A percentile compares a stretch with the other conserved stretches of the same genome.
Conservation (phyloP, 2,888 invertebrate species). For the Danaus chrysippus region DNA sequence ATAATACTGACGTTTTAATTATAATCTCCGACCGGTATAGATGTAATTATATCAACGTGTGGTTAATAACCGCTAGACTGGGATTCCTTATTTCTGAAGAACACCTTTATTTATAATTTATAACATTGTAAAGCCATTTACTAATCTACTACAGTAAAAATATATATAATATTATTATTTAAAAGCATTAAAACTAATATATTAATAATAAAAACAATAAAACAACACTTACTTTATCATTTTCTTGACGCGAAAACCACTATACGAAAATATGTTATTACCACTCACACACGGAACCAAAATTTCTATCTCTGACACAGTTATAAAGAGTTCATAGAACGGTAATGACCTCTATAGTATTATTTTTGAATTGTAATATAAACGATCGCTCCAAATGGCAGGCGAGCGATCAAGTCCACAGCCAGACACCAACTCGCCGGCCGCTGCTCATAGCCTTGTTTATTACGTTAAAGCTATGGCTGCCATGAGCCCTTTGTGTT, state of each 20-base stretch:
- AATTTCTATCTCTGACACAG: constrained; percentile 26
- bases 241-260: constrained; percentile 68
- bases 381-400: constrained; percentile 49
- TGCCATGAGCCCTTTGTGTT: constrained; percentile 65
- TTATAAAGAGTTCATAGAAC: constrained; percentile 22
- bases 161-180: background rate
- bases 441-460: constrained; percentile 40
- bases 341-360: constrained; percentile 23
- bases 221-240: constrained; percentile 73
- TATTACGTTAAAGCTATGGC: constrained; percentile 54
- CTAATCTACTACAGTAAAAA: background rate
- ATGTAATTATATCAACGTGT: constrained; percentile 47
- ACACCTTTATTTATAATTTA: background rate
- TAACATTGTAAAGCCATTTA: background rate
- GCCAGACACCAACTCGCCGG: constrained; percentile 71
- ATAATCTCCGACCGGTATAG: constrained; percentile 21
- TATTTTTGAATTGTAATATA: constrained; percentile 32
- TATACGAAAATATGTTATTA: constrained; percentile 61
- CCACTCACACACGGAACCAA: constrained; percentile 39
- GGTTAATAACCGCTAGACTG: constrained; percentile 37
- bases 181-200: background rate
- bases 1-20: constrained; percentile 14
- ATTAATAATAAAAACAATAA: constrained; percentile 38
- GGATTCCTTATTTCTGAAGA: constrained; percentile 18
- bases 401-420: constrained; percentile 72